phyloP scores from a whole-genome alignment of 2,797 vertebrate species.

The Gadopsis bispinosus region DNA sequence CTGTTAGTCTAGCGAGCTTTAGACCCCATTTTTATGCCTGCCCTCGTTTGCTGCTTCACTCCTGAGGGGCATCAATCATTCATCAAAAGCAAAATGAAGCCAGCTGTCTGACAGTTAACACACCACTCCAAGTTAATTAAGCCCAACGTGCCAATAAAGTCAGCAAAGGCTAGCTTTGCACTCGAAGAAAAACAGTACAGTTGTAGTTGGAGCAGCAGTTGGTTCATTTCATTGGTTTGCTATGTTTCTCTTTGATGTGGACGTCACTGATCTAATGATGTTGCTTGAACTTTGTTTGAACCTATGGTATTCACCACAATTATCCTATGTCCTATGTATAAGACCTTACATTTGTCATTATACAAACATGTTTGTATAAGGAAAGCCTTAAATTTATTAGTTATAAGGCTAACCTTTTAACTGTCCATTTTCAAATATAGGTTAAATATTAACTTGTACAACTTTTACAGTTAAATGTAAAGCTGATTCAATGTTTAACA shows the following conservation, averaged over 20 bases:
- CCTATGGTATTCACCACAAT: background rate
- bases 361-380: background rate
- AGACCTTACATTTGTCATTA: background rate
- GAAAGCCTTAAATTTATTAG: background rate
- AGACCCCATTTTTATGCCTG: slow-evolving; percentile 23
- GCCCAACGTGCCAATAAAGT: slow-evolving; percentile 59
- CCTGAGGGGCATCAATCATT: slow-evolving; percentile 68
- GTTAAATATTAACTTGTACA: too few relatives aligned
- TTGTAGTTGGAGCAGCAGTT: slow-evolving; percentile 25
- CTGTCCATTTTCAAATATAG: background rate
- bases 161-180: slow-evolving; percentile 39
- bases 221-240: slow-evolving; percentile 21
- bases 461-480: background rate
- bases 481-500: background rate
- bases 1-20: slow-evolving; percentile 21
- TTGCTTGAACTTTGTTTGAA: slow-evolving; percentile 22
- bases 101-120: slow-evolving; percentile 69
- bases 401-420: background rate
- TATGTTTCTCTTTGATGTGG: slow-evolving; percentile 40
- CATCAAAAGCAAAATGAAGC: slow-evolving; percentile 70
- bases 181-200: slow-evolving; percentile 21
- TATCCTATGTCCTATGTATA: background rate
- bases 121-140: slow-evolving; percentile 67
- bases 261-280: slow-evolving; percentile 17
- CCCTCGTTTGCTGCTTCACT: slow-evolving; percentile 33